phyloP scores from a whole-genome alignment of 2,888 invertebrate species.

The Muschampia plurimacula region DNA sequence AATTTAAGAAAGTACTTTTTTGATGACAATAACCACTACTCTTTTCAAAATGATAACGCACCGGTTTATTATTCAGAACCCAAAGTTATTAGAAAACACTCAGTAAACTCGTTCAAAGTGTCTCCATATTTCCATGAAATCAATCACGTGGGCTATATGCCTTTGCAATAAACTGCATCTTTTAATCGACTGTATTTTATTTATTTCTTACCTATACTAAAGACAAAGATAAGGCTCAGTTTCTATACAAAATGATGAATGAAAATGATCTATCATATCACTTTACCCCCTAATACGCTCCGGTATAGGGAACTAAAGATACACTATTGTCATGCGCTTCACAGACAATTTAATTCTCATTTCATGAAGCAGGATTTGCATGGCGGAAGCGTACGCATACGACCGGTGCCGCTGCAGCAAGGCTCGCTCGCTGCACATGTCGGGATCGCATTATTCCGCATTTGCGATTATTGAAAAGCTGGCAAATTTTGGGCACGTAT shows the following conservation, averaged over 20 bases:
- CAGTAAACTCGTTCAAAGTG: conserved; percentile 38
- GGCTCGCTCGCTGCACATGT: conserved; percentile 25
- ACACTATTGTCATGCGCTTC: conserved; percentile 67
- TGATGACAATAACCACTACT: conserved; percentile 36
- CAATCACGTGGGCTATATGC: conserved; percentile 58
- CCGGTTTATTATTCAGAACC: conserved; percentile 38
- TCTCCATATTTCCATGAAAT: conserved; percentile 64
- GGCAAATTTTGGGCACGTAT: conserved; percentile 8
- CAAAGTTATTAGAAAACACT: conserved; percentile 40
- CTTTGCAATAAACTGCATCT: not conserved
- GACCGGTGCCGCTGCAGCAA: conserved; percentile 32
- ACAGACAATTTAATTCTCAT: conserved; percentile 78
- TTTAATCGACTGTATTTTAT: not conserved
- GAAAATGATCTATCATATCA: not conserved
- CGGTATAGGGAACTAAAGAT: not conserved
- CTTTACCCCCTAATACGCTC: not conserved
- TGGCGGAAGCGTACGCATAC: conserved; percentile 47
- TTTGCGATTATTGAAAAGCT: conserved; percentile 22
- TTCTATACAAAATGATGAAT: not conserved
- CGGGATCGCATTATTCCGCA: conserved; percentile 22
- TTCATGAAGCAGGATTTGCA: conserved; percentile 66
- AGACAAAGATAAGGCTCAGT: not conserved
- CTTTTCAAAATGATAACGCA: conserved; percentile 39
- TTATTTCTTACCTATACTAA: not conserved
- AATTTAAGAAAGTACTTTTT: conserved; percentile 40